A percentile compares a stretch with the other conserved stretches of the same genome.
Conservation (phyloP, 2,113 vertebrate genomes). For the Ophiodon elongatus region DNA sequence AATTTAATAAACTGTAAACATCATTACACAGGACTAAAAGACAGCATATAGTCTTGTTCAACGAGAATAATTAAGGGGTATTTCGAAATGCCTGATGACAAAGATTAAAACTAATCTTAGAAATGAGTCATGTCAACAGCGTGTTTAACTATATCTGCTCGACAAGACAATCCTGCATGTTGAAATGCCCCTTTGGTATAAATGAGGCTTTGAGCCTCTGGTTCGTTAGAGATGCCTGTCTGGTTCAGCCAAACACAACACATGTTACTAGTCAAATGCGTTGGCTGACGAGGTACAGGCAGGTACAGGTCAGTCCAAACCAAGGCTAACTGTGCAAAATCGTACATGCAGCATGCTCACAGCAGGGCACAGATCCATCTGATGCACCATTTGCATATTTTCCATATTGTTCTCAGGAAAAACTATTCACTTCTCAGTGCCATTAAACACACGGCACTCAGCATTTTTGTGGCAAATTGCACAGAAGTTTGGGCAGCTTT, state of each 20-base stretch:
- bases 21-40: conserved; percentile 17
- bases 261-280: conserved; percentile 15
- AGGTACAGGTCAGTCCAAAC: conserved; percentile 48
- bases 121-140: conserved; percentile 16
- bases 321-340: conserved; percentile 44
- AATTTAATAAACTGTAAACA: background rate
- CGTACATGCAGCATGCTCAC: conserved; percentile 73
- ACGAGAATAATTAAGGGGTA: conserved; percentile 17
- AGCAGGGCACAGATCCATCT: conserved; percentile 61
- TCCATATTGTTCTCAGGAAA: background rate
- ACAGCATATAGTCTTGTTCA: conserved; percentile 8
- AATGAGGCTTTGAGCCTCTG: conserved; percentile 52
- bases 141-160: background rate
- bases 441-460: background rate
- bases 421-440: background rate
- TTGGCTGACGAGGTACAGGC: conserved; percentile 44
- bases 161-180: conserved; percentile 48
- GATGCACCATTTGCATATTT: conserved; percentile 40
- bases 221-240: conserved; percentile 54
- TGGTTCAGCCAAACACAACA: conserved; percentile 31
- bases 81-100: conserved; percentile 63
- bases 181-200: conserved; percentile 58
- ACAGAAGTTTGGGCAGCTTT: conserved; percentile 1
- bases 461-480: background rate
- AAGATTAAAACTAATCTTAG: conserved; percentile 12